phyloP scores from a whole-genome alignment of 2,113 vertebrate genomes.

The Cebidichthys violaceus region DNA sequence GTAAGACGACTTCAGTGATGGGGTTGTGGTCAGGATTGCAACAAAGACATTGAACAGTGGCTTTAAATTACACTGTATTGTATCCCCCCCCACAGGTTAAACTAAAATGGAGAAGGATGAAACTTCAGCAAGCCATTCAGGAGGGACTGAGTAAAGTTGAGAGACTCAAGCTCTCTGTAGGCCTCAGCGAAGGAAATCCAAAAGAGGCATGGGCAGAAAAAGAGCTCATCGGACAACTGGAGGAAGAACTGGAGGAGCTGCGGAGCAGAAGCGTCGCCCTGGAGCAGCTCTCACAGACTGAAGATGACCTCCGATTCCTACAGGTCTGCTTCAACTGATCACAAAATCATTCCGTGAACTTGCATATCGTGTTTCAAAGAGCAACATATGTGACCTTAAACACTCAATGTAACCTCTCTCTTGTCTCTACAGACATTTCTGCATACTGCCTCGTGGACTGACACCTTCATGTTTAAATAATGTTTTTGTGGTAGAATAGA shows the following conservation, averaged over 20 bases:
- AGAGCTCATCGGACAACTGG: slow-evolving; percentile 38
- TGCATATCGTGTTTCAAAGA: not conserved
- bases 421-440: slow-evolving; percentile 42
- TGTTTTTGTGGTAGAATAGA: not conserved
- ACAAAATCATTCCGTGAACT: not conserved
- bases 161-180: slow-evolving; percentile 17
- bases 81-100: slow-evolving; percentile 48
- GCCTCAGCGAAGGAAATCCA: not conserved
- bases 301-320: slow-evolving; percentile 59
- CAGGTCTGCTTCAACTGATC: slow-evolving; percentile 28
- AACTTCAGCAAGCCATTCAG: slow-evolving; percentile 75
- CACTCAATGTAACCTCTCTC: not conserved
- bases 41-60: not conserved
- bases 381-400: not conserved
- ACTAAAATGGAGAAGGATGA: slow-evolving; percentile 58
- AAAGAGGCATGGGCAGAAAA: not conserved
- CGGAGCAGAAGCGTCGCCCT: slow-evolving; percentile 31
- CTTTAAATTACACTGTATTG: not conserved
- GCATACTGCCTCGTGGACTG: not conserved
- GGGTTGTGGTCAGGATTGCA: not conserved
- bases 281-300: slow-evolving; percentile 38
- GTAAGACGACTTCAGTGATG: too few relatives aligned
- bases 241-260: slow-evolving; percentile 53
- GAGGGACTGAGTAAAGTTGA: slow-evolving; percentile 63
- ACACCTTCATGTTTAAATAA: not conserved